phyloP scores from a whole-genome alignment of 2,888 invertebrate species.

The Eilema caniola region DNA sequence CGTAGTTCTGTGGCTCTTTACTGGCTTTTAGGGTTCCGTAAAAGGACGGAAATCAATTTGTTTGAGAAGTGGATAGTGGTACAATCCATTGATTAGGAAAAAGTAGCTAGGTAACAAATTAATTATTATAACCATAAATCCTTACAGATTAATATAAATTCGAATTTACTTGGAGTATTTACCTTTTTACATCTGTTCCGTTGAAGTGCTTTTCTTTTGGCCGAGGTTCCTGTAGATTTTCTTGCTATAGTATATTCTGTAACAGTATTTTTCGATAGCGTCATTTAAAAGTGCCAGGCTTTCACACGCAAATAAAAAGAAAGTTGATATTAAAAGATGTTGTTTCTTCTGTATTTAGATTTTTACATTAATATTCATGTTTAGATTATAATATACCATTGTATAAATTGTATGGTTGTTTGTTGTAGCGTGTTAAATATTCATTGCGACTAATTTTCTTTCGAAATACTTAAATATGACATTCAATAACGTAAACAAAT shows the following conservation, averaged over 20 bases:
- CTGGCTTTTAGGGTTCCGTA: constrained; percentile 22
- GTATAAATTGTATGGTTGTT: constrained; percentile 12
- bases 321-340: background rate
- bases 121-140: too few species aligned
- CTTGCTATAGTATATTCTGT: too few species aligned
- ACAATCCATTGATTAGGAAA: too few species aligned
- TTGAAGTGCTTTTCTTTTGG: too few species aligned
- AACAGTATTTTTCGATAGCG: too few species aligned
- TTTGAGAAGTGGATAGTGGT: background rate
- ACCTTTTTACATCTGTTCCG: too few species aligned
- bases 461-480: constrained; percentile 6
- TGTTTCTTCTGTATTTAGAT: background rate
- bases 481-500: constrained; percentile 6
- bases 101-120: too few species aligned
- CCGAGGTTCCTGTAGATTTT: too few species aligned
- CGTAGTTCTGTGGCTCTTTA: constrained; percentile 33
- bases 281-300: too few species aligned
- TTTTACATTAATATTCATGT: background rate
- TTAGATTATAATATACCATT: constrained; percentile 1
- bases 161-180: too few species aligned
- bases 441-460: constrained; percentile 11
- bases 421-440: constrained; percentile 5
- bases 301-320: constrained; percentile 2
- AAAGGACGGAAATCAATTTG: background rate
- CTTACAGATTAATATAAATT: too few species aligned